These are phyloP conservation scores for Knipowitschia caucasica DNA, from an alignment of 2,797 vertebrate species.

Conservation along the genomic window DNA sequence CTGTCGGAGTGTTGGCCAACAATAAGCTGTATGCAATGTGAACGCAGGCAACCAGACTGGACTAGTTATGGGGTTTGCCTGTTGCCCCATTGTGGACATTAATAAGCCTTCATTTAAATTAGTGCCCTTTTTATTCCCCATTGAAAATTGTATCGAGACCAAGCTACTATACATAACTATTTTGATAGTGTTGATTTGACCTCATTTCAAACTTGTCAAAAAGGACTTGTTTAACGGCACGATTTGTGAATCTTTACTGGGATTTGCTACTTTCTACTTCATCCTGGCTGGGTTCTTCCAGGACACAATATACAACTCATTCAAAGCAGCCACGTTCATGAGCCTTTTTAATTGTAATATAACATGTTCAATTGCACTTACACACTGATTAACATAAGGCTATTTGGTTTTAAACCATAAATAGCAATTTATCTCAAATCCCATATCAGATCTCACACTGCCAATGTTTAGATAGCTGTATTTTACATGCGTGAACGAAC, in stretches of 20 bases:
- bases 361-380: not conserved
- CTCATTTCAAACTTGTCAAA: slow-evolving; percentile 3
- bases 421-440: not conserved
- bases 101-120: slow-evolving; percentile 49
- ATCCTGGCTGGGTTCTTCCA: slow-evolving; percentile 1
- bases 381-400: not conserved
- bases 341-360: not conserved
- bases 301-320: not conserved
- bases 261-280: not conserved
- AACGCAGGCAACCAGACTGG: slow-evolving; percentile 53
- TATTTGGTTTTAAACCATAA: not conserved
- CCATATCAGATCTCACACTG: not conserved
- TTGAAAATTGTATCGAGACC: slow-evolving; percentile 50
- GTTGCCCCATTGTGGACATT: slow-evolving; percentile 39
- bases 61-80: slow-evolving; percentile 45
- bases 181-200: slow-evolving; percentile 27
- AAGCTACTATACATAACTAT: slow-evolving; percentile 48
- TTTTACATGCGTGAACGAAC: not conserved
- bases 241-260: slow-evolving; percentile 3
- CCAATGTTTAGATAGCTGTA: not conserved
- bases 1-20: slow-evolving; percentile 54
- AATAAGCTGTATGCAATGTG: slow-evolving; percentile 70
- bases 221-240: not conserved
- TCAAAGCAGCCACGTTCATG: not conserved
- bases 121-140: slow-evolving; percentile 35